Base-by-base conservation (phyloP, 2,888 invertebrate genomes). In the Mesorhabditis spiculigera region DNA sequence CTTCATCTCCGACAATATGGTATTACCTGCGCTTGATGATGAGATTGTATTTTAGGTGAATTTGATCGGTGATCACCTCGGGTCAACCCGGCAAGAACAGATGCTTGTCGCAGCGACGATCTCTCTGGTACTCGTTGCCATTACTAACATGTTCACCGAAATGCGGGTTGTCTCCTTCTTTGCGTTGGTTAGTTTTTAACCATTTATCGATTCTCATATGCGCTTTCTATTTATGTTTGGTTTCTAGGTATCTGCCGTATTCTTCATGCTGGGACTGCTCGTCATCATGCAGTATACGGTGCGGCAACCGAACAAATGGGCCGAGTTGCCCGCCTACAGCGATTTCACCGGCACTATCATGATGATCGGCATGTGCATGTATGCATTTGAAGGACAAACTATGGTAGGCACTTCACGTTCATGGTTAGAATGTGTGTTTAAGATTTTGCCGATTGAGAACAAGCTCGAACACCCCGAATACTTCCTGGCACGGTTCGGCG, bases 361-460 rank as follows among this genome's bases (percentile, higher is more conserved):
- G 64, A 80, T 85, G 79, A 81, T 85, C 66, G 86, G 86, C 62
- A 86, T 85, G 82, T 79, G 80, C 43, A 86, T 86, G 86, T 86
- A 86, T 70, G 77, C 86, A 0, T 85, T 85, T 72, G 85, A 85
- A 70, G 85, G 85, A 50, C 86, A 86, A 71, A 86, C 86, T 1
- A 86, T 86, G 85, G 82, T 83, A 43, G 66, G 68, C 10, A 62
- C 45, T 65, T 66, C 42, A n/a, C 28, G 28, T 28, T 28, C 28
- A 28, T 28, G 28, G 28, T 28, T 28, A 69, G 13, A 13, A 5
- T 70, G 6, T 4, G 41, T n/a, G 8, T 68, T 74, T 61, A 67
- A 81, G 84, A 86, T 85, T 68, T 72, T 86, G 42, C 85, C 82
- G 8, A 83, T 85, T 67, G 85, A 85, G 72, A 85, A 85, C 73